Evolutionary conservation across 2,113 vertebrate genomes (phyloP).

Genomic region (Urocolius indicus): DNA sequence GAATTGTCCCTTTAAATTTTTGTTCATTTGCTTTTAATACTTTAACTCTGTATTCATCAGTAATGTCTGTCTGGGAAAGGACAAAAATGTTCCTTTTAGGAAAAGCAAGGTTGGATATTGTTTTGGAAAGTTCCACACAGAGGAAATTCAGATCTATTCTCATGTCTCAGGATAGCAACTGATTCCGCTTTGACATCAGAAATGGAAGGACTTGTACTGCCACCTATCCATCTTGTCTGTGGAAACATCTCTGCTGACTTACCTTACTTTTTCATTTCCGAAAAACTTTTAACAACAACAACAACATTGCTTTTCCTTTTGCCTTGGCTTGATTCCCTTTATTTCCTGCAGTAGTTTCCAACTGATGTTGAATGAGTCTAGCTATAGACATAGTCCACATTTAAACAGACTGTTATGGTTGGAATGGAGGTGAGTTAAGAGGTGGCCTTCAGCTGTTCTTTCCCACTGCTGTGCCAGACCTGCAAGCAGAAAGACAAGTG

Average conservation of each 20-base stretch:
- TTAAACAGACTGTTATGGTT: not conserved
- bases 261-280: not conserved
- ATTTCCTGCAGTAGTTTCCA: not conserved
- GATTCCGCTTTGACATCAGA: not conserved
- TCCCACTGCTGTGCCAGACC: rapidly evolving
- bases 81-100: not conserved
- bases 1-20: not conserved
- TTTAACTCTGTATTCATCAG: not conserved
- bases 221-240: not conserved
- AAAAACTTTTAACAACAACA: not conserved
- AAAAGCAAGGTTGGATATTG: not conserved
- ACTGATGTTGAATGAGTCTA: rapidly evolving
- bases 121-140: not conserved
- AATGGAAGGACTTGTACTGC: not conserved
- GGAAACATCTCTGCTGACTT: not conserved
- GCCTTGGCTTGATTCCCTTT: not conserved
- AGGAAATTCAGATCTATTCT: not conserved
- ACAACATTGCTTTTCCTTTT: not conserved
- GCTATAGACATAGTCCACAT: rapidly evolving
- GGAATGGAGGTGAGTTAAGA: not conserved
- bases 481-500: not conserved
- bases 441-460: not conserved
- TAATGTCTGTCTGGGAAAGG: not conserved
- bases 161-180: not conserved
- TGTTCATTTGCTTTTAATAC: not conserved